Percentiles rank a stretch among this genome's conserved stretches.
Evolutionary conservation across 2,888 invertebrate genomes (phyloP).

Genomic region (Ectemnius continuus): DNA sequence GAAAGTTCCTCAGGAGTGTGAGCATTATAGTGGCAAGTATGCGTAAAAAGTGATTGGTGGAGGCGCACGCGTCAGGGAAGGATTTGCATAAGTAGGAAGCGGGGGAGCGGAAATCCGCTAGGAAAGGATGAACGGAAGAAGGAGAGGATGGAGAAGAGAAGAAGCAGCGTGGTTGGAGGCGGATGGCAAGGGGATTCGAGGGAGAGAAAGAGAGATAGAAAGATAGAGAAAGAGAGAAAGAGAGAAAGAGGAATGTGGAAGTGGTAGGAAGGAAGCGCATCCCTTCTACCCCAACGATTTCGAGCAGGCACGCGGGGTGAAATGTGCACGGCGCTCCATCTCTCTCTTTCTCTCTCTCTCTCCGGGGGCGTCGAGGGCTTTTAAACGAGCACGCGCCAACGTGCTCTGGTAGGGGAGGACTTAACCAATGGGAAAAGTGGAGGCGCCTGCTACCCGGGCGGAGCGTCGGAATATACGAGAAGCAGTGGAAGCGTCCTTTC

Average conservation of each 20-base stretch:
- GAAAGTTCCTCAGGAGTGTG: too few relatives aligned
- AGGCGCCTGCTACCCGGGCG: slow-evolving; percentile 62
- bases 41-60: too few relatives aligned
- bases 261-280: neutral
- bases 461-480: slow-evolving; percentile 67
- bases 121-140: neutral
- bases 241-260: neutral
- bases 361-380: slow-evolving; percentile 46
- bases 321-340: slow-evolving; percentile 24
- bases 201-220: neutral
- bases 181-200: neutral
- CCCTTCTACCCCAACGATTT: slow-evolving; percentile 13
- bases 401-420: slow-evolving; percentile 20
- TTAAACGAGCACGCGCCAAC: slow-evolving; percentile 57
- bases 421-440: slow-evolving; percentile 53
- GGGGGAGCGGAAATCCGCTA: too few relatives aligned
- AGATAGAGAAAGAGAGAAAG: neutral
- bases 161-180: neutral
- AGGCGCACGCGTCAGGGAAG: too few relatives aligned
- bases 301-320: slow-evolving; percentile 36
- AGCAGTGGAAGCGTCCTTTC: slow-evolving; percentile 45
- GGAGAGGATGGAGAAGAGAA: neutral
- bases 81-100: too few relatives aligned
- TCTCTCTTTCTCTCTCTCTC: too few relatives aligned
- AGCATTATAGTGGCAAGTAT: too few relatives aligned